Conservation (phyloP, 2,888 invertebrate genomes). For the Eurois occulta region DNA sequence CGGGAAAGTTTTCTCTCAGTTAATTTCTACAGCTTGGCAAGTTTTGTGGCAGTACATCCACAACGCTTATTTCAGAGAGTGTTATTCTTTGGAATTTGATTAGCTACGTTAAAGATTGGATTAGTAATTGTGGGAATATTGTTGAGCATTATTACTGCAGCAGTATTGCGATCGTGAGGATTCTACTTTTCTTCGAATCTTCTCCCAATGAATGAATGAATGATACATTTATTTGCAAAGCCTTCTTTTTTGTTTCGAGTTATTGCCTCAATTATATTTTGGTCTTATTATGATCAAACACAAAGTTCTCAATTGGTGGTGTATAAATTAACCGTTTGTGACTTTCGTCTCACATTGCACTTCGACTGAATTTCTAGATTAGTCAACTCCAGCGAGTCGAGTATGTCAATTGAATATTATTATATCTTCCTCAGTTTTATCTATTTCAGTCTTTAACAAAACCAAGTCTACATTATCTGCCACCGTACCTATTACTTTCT, state of each 20-base stretch:
- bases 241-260: neutral
- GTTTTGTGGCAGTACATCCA: slow-evolving; percentile 37
- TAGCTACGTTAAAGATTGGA: slow-evolving; percentile 23
- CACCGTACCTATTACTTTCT: neutral
- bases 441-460: neutral
- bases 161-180: neutral
- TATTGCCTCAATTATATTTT: neutral
- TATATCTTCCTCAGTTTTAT: neutral
- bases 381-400: neutral
- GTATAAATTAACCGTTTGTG: neutral
- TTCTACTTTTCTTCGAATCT: neutral
- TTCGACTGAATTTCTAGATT: neutral
- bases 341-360: neutral
- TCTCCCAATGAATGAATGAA: too few relatives aligned
- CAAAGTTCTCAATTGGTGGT: neutral
- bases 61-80: slow-evolving; percentile 30
- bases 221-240: too few relatives aligned
- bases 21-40: slow-evolving; percentile 59
- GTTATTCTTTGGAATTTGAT: slow-evolving; percentile 46
- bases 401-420: neutral
- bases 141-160: neutral
- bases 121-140: slow-evolving; percentile 22
- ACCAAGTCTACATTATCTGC: neutral
- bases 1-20: slow-evolving; percentile 48
- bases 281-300: neutral